phyloP scores from a whole-genome alignment of 2,888 invertebrate genomes.

The Subacronicta megacephala region DNA sequence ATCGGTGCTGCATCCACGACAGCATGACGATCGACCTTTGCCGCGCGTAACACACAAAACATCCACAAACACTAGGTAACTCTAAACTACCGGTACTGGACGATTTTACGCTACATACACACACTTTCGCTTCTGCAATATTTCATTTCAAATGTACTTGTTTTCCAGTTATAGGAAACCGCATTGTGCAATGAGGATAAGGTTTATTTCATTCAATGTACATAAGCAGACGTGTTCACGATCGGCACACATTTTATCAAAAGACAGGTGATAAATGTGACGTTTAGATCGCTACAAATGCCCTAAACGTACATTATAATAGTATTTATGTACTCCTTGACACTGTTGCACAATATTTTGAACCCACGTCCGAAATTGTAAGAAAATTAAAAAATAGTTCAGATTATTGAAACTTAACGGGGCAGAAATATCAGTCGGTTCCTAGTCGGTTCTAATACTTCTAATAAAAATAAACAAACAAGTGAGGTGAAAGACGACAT shows the following conservation, averaged over 20 bases:
- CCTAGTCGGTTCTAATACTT: too few species aligned
- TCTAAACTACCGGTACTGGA: constrained; percentile 27
- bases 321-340: too few species aligned
- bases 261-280: constrained; percentile 5
- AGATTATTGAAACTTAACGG: too few species aligned
- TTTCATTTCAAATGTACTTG: constrained; percentile 53
- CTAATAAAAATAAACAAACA: too few species aligned
- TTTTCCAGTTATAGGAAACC: constrained; percentile 50
- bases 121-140: constrained; percentile 60
- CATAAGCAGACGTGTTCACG: constrained; percentile 16
- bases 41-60: constrained; percentile 34
- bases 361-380: too few species aligned
- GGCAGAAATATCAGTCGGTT: too few species aligned
- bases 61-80: constrained; percentile 40
- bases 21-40: constrained; percentile 68
- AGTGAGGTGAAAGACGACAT: too few species aligned
- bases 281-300: constrained; percentile 34
- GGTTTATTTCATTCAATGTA: constrained; percentile 38
- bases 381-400: too few species aligned
- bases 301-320: too few species aligned
- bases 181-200: constrained; percentile 64
- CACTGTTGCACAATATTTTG: too few species aligned
- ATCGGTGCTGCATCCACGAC: constrained; percentile 80
- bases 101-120: constrained; percentile 34
- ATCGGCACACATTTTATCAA: constrained; percentile 26